phyloP scores from a whole-genome alignment of 2,797 vertebrate species.

The Microctenopoma lineatum region DNA sequence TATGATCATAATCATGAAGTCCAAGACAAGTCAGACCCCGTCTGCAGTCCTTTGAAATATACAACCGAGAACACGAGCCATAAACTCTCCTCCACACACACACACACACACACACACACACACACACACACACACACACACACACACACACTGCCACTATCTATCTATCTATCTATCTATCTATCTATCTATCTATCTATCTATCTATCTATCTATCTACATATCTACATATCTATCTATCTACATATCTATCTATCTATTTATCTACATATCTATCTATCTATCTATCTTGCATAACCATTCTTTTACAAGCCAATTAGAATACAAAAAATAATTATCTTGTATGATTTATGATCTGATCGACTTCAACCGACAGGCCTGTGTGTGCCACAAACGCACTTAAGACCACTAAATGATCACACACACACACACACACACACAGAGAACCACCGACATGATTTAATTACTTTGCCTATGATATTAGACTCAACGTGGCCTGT shows the following conservation, averaged over 20 bases:
- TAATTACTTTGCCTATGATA: conserved; percentile 3
- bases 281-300: no score
- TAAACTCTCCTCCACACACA: conserved; percentile 27
- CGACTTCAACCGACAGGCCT: conserved; percentile 1
- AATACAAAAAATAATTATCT: neutral
- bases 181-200: no score
- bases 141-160: neutral
- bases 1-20: conserved; percentile 54
- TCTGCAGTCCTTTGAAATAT: conserved; percentile 48
- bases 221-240: no score
- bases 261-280: no score
- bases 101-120: neutral
- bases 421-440: neutral
- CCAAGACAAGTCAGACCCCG: conserved; percentile 30
- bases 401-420: neutral
- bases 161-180: neutral
- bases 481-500: conserved; percentile 7
- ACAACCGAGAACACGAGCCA: conserved; percentile 50
- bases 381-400: conserved; percentile 9
- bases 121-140: neutral
- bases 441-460: neutral
- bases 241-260: neutral
- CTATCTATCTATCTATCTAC: no score
- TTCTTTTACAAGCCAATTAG: no score
- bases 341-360: conserved; percentile 37